Evolutionary conservation across 1,140 invertebrate genomes (phyloP).

Genomic region (Carposina sasakii): DNA sequence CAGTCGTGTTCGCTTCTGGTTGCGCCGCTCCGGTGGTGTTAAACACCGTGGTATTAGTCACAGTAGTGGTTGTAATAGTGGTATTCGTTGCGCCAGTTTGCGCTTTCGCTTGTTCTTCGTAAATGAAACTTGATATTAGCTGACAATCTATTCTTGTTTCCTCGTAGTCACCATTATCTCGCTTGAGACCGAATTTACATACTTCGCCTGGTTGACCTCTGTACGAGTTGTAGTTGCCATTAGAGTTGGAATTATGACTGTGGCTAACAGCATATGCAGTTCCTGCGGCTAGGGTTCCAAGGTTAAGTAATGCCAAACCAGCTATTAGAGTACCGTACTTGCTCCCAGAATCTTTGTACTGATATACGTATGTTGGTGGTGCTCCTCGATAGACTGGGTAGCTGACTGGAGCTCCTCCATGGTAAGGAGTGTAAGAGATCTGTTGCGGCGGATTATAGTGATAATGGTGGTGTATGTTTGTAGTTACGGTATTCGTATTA

Average conservation of each 20-base stretch:
- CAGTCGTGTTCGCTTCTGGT: constrained; percentile 1
- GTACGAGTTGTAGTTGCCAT: constrained; percentile 20
- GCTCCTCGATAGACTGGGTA: constrained; percentile 57
- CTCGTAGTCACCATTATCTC: constrained; percentile 59
- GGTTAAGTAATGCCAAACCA: constrained; percentile 55
- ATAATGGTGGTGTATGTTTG: constrained; percentile 49
- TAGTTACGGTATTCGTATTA: constrained; percentile 32
- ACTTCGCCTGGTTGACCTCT: constrained; percentile 47
- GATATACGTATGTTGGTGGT: constrained; percentile 60
- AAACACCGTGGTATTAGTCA: constrained; percentile 49
- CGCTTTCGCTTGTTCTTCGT: constrained; percentile 39
- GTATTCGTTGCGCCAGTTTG: constrained; percentile 38
- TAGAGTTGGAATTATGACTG: no score
- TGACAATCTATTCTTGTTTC: constrained; percentile 62
- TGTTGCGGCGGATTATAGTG: constrained; percentile 56
- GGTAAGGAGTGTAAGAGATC: constrained; percentile 45
- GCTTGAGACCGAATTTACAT: constrained; percentile 57
- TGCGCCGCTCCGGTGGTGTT: constrained; percentile 30
- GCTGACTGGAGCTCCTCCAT: constrained; percentile 33
- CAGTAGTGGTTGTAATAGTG: constrained; percentile 32
- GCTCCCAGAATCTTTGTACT: constrained; percentile 59
- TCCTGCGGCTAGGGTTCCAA: constrained; percentile 51
- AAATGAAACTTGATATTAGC: constrained; percentile 57
- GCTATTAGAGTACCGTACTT: constrained; percentile 59
- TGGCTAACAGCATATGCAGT: constrained; percentile 45